Evolutionary conservation across 2,888 invertebrate species (phyloP), one percentile per base, ranked within the genome.

Genomic region (Linnaemya vulpina): DNA sequence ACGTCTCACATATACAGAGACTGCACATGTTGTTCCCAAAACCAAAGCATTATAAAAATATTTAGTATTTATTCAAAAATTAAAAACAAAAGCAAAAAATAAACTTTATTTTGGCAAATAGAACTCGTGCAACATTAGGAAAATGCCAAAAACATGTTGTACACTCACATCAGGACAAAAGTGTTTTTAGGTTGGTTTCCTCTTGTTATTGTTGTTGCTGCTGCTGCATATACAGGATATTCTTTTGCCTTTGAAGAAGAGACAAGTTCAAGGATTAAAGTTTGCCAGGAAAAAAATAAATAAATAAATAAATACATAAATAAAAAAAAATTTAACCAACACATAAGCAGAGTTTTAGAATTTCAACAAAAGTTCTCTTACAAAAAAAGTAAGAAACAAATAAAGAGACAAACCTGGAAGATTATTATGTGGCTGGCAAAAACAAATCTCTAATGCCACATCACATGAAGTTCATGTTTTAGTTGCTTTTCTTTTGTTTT

Each of bases 251-350:
- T 70, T 74, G 85, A 78, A 74, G 85, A 78, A 74, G 60, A 82
- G 81, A 85, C 89, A 89, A 89, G 89, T 89, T 89, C 89, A 89
- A 89, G 89, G 89, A 89, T 89, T 89, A 89, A 87, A 88, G 87
- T 87, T 88, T 86, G 81, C 81, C 77, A 81, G 70, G 68, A 60
- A 53, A 30, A 75, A n/a, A n/a, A n/a, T n/a, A n/a, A n/a, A n/a
- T n/a, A n/a, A n/a, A n/a, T n/a, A n/a, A n/a, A n/a, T n/a, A n/a
- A n/a, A n/a, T n/a, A n/a, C n/a, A n/a, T n/a, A n/a, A n/a, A n/a
- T n/a, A n/a, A n/a, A n/a, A n/a, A n/a, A n/a, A n/a, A n/a, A n/a
- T n/a, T n/a, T n/a, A n/a, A n/a, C n/a, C n/a, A n/a, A n/a, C n/a
- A n/a, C n/a, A n/a, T n/a, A n/a, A 46, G 7, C 38, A 68, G 25